Percentiles rank a stretch among this genome's conserved stretches.
Evolutionary conservation across 2,888 invertebrate species (phyloP).

Genomic region (Tenthredo amoena): DNA sequence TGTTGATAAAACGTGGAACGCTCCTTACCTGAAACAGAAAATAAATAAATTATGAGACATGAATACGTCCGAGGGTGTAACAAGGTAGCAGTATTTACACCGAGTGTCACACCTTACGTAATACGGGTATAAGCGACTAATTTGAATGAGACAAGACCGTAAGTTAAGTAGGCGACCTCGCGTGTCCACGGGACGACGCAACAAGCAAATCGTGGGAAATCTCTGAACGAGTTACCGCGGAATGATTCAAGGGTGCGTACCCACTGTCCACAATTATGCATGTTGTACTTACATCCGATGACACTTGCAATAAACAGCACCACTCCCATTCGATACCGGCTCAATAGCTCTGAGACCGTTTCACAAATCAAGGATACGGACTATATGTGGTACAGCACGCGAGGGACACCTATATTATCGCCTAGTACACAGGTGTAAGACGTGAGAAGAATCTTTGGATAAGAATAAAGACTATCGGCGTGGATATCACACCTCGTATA

Average conservation of each 20-base stretch:
- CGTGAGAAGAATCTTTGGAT: slow-evolving; percentile 30
- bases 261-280: neutral
- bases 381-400: neutral
- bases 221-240: neutral
- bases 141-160: slow-evolving; percentile 46
- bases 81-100: slow-evolving; percentile 15
- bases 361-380: slow-evolving; percentile 37
- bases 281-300: neutral
- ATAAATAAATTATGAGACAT: slow-evolving; percentile 12
- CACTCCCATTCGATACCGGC: slow-evolving; percentile 33
- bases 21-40: slow-evolving; percentile 47
- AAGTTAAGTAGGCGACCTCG: slow-evolving; percentile 43
- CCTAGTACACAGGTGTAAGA: neutral
- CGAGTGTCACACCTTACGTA: slow-evolving; percentile 8
- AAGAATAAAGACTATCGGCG: neutral
- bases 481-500: neutral
- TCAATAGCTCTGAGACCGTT: neutral
- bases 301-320: neutral
- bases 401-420: neutral
- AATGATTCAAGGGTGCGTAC: slow-evolving; percentile 41
- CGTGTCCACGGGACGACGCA: slow-evolving; percentile 33
- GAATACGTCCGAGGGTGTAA: slow-evolving; percentile 9
- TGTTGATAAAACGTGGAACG: neutral
- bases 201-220: slow-evolving; percentile 48
- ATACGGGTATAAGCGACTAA: slow-evolving; percentile 33